Base-by-base conservation (phyloP, 2,797 vertebrate species). In the Sylvilagus floridanus region DNA sequence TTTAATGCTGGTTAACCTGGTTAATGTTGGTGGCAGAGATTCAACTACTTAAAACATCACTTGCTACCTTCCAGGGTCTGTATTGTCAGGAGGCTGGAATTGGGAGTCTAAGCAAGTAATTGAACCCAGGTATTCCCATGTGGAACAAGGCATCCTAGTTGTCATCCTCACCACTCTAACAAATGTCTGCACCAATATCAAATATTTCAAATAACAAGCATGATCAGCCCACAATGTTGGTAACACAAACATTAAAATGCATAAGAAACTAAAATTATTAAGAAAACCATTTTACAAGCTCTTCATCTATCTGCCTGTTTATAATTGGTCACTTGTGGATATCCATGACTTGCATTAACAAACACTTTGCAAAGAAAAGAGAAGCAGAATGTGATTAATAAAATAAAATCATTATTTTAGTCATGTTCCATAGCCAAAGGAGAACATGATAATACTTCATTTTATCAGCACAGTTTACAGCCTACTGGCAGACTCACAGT, bases 151-250 rank as follows among this genome's bases (percentile, higher is more conserved):
- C 54, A 16, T 1, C 17, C 54, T 57, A 57, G 21, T 3, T 57
- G 13, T 3, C 21, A 3, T 57, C 54, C 14, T 57, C 17, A 57
- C 54, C 19, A 37, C 6, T 72, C 65, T 73, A 32, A 66, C 7
- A 66, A 68, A 50, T 68, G 68, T 81, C 73, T 85, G 84, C 79
- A 68, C 35, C 66, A 30, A 60, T 57, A 66, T 73, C 13, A 66
- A 73, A n/a, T 54, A 79, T 85, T 85, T 73, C 50, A 85, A 73
- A 47, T 50, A 60, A 37, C 62, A 84, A 47, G 84, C n/a, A 79
- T 42, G 35, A 73, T 50, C 42, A 85, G 47, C 7, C 2, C 28
- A 35, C 66, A 72, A 84, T 65, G n/a, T 72, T 7, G 47, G 37
- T 75, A 47, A 65, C 21, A 19, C 28, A 62, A 68, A 84, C 5